Percentiles rank a stretch among this genome's conserved stretches.
These are phyloP conservation scores for Tetramorium simillimum DNA, from an alignment of 1,140 invertebrate species.

Conservation along the genomic window DNA sequence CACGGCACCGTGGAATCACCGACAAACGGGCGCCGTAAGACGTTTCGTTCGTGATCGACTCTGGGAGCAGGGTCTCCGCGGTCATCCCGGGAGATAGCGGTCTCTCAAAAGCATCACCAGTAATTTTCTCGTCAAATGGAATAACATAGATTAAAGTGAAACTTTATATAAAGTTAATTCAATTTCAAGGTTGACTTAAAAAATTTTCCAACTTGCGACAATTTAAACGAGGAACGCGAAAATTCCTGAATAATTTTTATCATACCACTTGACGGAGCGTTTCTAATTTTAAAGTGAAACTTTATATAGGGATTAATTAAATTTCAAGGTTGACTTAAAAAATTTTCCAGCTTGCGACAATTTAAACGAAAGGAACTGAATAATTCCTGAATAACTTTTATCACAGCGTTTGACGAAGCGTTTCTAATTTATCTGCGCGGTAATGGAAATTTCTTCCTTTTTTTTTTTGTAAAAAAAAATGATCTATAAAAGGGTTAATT, in stretches of 20 bases:
- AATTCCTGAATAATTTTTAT: background rate
- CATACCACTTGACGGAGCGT: background rate
- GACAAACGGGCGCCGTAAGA: background rate
- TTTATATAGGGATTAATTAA: background rate
- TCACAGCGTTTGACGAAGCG: background rate
- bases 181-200: too few relatives aligned
- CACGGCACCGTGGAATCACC: background rate
- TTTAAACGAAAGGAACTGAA: background rate
- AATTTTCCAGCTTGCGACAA: background rate
- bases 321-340: too few relatives aligned
- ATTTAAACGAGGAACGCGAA: background rate
- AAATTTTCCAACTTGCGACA: background rate
- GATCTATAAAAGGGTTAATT: background rate
- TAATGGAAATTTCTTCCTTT: background rate
- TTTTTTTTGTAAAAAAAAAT: background rate
- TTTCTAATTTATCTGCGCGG: background rate
- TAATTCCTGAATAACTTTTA: background rate
- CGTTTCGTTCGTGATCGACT: background rate
- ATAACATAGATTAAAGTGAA: background rate
- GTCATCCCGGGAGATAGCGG: background rate
- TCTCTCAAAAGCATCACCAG: background rate
- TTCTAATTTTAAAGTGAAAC: background rate
- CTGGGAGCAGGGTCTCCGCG: background rate
- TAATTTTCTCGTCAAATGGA: background rate
- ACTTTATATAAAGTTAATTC: background rate